Evolutionary conservation across 2,888 invertebrate genomes (phyloP), one percentile per base, ranked within the genome.

Genomic region (Calliopum simillimum): DNA sequence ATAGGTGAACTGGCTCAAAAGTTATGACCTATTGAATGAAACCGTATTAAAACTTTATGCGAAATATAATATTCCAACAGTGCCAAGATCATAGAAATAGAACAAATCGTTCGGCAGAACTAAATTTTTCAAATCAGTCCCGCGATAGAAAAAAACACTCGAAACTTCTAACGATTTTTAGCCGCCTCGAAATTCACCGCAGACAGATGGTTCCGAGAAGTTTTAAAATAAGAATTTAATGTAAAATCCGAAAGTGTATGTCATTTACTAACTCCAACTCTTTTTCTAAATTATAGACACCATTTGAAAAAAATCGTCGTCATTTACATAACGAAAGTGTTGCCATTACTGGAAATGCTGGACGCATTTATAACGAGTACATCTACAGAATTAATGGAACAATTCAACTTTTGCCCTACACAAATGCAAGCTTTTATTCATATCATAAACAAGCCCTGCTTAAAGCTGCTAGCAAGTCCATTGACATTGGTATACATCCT

Each of bases 401-500:
- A 11, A 16, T 72, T 12, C 33, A 51, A 4, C 3, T 72, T 1
- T 6, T 43, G 1, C 58, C 55, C 5, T 59, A 47, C 2, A 16
- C 23, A 4, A 67, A 19, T 6, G 33, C 46, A 13, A 68, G 67
- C n/a, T 68, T 67, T n/a, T 70, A 68, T 58, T 51, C 58, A 3
- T 70, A 67, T 53, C 69, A 72, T 46, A 67, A 64, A 21, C 46
- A 67, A 11, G 63, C 72, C 12, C 44, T 72, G 13, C 53, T 67
- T 2, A 11, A 58, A 16, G 72, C 72, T 6, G 44, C 71, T 2
- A 14, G 33, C 3, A 69, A 51, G 4, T 3, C 25, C 5, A 76
- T 76, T 41, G 76, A 76, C 41, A 69, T 76, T 6, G 66, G 73
- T 56, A 73, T 76, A 21, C 75, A 75, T 69, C 73, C 75, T 2